These are phyloP conservation scores for Otus scops DNA, from an alignment of 2,797 vertebrate species.

Conservation along the genomic window DNA sequence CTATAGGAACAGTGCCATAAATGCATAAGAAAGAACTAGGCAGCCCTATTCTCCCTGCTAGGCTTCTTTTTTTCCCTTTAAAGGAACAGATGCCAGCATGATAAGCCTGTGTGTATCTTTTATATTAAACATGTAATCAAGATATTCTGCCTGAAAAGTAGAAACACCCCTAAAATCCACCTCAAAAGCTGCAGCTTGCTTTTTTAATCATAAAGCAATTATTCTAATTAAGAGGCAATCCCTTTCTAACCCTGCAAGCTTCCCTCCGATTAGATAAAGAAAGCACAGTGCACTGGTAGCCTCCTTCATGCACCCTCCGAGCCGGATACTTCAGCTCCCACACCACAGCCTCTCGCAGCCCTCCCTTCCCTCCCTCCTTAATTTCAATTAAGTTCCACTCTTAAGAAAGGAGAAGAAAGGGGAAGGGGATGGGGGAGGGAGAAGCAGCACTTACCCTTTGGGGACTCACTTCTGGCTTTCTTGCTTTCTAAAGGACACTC, in stretches of 20 bases:
- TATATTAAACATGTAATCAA: not conserved
- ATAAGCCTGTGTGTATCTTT: not conserved
- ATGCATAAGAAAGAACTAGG: slow-evolving; percentile 10
- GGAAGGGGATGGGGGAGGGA: slow-evolving; percentile 5
- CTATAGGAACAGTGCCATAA: slow-evolving; percentile 57
- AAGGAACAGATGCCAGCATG: slow-evolving; percentile 42
- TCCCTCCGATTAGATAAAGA: slow-evolving; percentile 21
- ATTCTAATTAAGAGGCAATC: slow-evolving; percentile 43
- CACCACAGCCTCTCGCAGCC: not conserved
- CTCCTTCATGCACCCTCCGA: not conserved
- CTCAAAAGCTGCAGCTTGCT: not conserved
- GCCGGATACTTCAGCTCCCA: not conserved
- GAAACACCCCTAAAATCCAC: not conserved
- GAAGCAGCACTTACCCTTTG: slow-evolving; percentile 86
- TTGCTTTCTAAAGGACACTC: slow-evolving; percentile 94
- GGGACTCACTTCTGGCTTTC: slow-evolving; percentile 92
- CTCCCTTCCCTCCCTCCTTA: not conserved
- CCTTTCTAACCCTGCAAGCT: not conserved
- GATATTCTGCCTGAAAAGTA: not conserved
- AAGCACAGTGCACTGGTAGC: not conserved
- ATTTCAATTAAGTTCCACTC: slow-evolving; percentile 42
- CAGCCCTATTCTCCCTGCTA: slow-evolving; percentile 45
- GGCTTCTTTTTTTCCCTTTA: slow-evolving; percentile 42
- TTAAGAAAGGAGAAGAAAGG: slow-evolving; percentile 41
- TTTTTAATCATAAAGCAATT: slow-evolving; percentile 13